Evolutionary conservation across 2,797 vertebrate genomes (phyloP).

Genomic region (Platyrinchus mystaceus): DNA sequence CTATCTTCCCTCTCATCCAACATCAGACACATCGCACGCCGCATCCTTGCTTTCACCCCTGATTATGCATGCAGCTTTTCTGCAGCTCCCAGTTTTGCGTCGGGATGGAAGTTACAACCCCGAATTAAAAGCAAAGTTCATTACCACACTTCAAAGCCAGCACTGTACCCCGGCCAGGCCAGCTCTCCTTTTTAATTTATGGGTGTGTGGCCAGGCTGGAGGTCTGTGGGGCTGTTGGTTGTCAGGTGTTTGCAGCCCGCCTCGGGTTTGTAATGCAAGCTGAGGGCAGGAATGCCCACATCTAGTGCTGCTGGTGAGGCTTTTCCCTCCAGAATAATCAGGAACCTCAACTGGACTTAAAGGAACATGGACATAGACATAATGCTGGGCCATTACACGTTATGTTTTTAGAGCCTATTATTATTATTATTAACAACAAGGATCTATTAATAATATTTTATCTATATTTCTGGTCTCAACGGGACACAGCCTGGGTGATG

Average conservation of each 20-base stretch:
- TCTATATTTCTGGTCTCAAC: accelerated
- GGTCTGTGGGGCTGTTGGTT: no score
- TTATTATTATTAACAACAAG: neutral
- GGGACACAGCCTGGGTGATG: neutral
- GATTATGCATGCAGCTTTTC: constrained; percentile 62
- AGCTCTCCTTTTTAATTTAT: neutral
- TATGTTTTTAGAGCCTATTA: neutral
- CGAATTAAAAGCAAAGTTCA: constrained; percentile 41
- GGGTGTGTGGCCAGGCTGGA: neutral
- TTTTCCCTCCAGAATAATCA: neutral
- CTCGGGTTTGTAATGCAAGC: accelerated
- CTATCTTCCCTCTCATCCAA: constrained; percentile 66
- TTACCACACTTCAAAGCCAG: constrained; percentile 4
- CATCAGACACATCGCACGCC: constrained; percentile 58
- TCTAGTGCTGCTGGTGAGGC: neutral
- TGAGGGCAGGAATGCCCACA: accelerated
- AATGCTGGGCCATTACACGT: neutral
- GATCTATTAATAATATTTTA: neutral
- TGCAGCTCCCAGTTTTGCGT: neutral
- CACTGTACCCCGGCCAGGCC: neutral
- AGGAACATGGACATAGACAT: neutral
- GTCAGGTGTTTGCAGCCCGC: neutral
- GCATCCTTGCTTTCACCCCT: constrained; percentile 51
- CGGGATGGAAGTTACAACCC: constrained; percentile 1
- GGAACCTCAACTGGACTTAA: neutral